Evolutionary conservation across 2,113 vertebrate species (phyloP), one percentile per base, ranked within the genome.

Genomic region (Sceloporus undulatus): DNA sequence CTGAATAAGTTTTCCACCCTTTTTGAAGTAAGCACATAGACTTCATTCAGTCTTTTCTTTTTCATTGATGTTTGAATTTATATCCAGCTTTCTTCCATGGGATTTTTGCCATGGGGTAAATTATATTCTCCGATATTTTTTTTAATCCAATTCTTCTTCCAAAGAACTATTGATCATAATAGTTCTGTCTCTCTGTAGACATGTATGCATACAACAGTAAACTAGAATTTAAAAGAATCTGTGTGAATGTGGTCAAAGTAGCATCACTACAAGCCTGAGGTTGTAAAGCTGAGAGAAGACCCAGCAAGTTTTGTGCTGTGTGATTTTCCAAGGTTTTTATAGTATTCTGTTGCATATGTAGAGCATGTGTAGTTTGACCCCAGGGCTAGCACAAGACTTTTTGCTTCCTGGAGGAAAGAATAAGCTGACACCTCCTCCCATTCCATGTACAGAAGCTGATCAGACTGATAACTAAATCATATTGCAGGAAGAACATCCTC

Each of bases 41-140:
- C 87, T 89, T 48, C n/a, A 91, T 23, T 54, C 76, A 89, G 86
- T 75, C 29, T 92, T 88, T 40, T 82, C 88, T 80, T 86, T 79
- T 29, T 84, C 88, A 27, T 66, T 93, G 82, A 78, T 82, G 86
- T 94, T 92, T 82, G 71, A 87, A 80, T 95, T 91, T 91, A 5
- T 94, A 0, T 42, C 70, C 11, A 81, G 40, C 89, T 40, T 34
- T 79, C 40, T 19, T 52, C 80, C 82, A 13, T 38, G 0, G 0
- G 0, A 82, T 90, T 13, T 89, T 66, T 73, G 42, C 56, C 54
- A 76, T 14, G 77, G 73, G 11, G 34, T 42, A 0, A 14, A 5
- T 59, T 48, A 59, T 59, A 34, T 91, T 85, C 40, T 77, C 3
- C 29, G 23, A 48, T 77, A 3, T 21, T 75, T 78, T 21, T 59